These are phyloP conservation scores for Dendrocincla fuliginosa DNA, from an alignment of 2,797 vertebrate genomes.

Conservation along the genomic window DNA sequence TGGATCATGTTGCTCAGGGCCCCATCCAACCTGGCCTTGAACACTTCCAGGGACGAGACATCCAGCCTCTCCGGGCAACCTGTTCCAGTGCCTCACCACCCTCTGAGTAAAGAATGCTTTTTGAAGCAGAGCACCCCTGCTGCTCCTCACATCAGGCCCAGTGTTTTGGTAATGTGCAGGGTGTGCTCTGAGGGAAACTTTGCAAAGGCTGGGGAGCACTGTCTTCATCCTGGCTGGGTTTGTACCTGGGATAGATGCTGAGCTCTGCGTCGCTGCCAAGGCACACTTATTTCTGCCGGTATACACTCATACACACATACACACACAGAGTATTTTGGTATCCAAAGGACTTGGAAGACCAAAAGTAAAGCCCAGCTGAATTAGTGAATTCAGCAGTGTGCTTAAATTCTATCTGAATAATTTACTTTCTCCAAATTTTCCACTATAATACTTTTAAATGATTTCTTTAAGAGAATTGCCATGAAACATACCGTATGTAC, in stretches of 20 bases:
- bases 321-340: neutral
- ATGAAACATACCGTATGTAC: neutral
- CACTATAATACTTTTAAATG: neutral
- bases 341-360: neutral
- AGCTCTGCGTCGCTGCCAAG: neutral
- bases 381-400: neutral
- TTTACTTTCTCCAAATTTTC: neutral
- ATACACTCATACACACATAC: neutral
- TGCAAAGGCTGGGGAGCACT: neutral
- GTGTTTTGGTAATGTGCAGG: neutral
- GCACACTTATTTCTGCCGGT: neutral
- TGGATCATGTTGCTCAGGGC: neutral
- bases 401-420: neutral
- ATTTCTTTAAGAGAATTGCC: neutral
- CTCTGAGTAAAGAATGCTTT: neutral
- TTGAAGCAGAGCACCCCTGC: neutral
- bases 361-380: neutral
- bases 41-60: neutral
- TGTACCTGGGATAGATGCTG: rapidly evolving
- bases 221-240: neutral
- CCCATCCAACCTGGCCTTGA: neutral
- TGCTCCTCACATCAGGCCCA: neutral
- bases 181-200: neutral
- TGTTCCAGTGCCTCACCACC: neutral
- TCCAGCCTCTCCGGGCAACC: neutral